Conservation (phyloP, 1,140 invertebrate species). For the Diachasmimorpha longicaudata region DNA sequence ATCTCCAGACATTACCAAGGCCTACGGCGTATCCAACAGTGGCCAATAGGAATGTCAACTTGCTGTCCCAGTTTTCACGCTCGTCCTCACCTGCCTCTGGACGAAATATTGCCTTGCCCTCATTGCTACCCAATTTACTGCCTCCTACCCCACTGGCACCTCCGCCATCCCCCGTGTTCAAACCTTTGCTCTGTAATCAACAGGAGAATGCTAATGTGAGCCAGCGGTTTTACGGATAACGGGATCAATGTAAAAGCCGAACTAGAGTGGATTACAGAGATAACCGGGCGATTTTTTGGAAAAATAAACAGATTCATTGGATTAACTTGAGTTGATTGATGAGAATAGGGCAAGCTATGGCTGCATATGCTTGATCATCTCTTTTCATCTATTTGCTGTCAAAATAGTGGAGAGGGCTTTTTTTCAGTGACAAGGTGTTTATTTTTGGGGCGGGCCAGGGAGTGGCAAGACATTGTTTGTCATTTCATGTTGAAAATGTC, state of each 20-base stretch:
- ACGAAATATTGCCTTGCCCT: constrained; percentile 71
- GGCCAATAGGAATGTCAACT: constrained; percentile 88
- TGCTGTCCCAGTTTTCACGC: constrained; percentile 91
- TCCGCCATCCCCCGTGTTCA: constrained; percentile 58
- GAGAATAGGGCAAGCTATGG: background rate
- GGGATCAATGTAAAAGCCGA: too few species aligned
- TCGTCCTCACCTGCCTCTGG: constrained; percentile 81
- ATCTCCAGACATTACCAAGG: constrained; percentile 93
- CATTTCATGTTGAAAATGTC: too few species aligned
- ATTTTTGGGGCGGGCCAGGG: too few species aligned
- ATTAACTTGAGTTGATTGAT: background rate
- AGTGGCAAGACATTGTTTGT: too few species aligned
- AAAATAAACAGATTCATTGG: background rate
- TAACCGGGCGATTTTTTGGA: background rate
- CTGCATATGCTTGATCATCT: too few species aligned
- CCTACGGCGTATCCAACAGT: constrained; percentile 94
- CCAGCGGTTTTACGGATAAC: too few species aligned
- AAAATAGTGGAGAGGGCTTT: too few species aligned
- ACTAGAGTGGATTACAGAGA: background rate
- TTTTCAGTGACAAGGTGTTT: too few species aligned
- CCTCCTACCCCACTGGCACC: constrained; percentile 40
- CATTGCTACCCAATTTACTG: constrained; percentile 65
- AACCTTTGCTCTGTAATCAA: constrained; percentile 44
- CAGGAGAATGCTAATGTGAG: too few species aligned
- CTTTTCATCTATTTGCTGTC: too few species aligned